Evolutionary conservation across 2,113 vertebrate species (phyloP), one percentile per base, ranked within the genome.

Genomic region (Apeltes quadracus): DNA sequence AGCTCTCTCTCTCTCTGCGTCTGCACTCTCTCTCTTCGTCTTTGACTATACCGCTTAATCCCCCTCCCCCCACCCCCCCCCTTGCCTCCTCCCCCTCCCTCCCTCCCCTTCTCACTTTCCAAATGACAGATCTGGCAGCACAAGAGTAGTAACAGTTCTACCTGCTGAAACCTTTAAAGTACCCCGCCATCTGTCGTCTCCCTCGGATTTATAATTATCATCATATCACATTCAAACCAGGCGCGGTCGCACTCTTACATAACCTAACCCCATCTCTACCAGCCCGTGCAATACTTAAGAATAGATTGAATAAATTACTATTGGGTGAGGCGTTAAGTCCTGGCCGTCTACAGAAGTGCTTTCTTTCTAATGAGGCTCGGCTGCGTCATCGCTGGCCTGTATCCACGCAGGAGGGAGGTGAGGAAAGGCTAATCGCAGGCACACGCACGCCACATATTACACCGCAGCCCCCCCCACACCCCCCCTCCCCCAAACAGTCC

Each of bases 301-400:
- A 90, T 76, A 92, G 85, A 89, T 90, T 90, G 89, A 90, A 90
- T 89, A 86, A 84, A 90, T 90, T 78, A 84, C 83, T 82, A 88
- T 84, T 80, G 81, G 84, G 65, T 61, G 83, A 88, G 87, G 76
- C 84, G 84, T 84, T 88, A 87, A 82, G 89, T 87, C 86, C 83
- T 82, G 82, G 89, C 84, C 67, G 1, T 80, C 75, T 53, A 66
- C 68, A 39, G 81, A 72, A 83, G 73, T 61, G 86, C 83, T 88
- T 71, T 87, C 84, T 61, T 85, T 82, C 83, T 88, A 89, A 90
- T 88, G 88, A 90, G 86, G 75, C 83, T 36, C 43, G 36, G 15
- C 61, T 29, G 38, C 78, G 70, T 84, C 70, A 20, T 81, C 64
- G 43, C 72, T 68, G 72, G 82, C 71, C 69, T 58, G 36, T 25